Evolutionary conservation across 2,888 invertebrate species (phyloP), one percentile per base, ranked within the genome.

Genomic region (Conchocele bisecta): DNA sequence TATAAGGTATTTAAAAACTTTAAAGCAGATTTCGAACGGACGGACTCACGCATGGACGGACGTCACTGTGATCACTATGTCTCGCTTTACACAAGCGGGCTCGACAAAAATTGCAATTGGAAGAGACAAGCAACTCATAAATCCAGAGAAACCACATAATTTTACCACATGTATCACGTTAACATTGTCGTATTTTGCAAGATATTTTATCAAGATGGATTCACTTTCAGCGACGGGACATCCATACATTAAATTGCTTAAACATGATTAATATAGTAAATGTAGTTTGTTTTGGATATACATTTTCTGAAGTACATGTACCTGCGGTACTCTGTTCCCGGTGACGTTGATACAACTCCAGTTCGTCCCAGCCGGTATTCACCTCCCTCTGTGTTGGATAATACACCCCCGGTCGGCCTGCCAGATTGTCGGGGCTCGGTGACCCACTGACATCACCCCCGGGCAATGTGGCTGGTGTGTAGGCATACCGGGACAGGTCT

Each of bases 291-390:
- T 9, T 9, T 42, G n/a, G 22, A 42, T 54, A 15, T 28, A 11
- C 39, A 13, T 57, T 42, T 20, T 57, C 57, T 57, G 31, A 29
- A 50, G 42, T 20, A 35, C 37, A 41, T 6, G 4, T 54, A 72
- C 72, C 72, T 46, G 28, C 31, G 28, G 20, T 42, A 29, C 44
- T 57, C 41, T 53, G 37, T 53, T 82, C 68, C 94, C 94, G 78
- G 3, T 74, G 60, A 53, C 75, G 71, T 17, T 75, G 68, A 50
- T 75, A 86, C 65, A 84, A 61, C 41, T 86, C 75, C n/a, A 86
- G 65, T 17, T 80, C 71, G 22, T 71, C 58, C 85, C 85, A 84
- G 57, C 76, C 81, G 20, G 37, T 61, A 13, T 50, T 64, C n/a
- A 13, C 2, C 20, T 26, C 11, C 22, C 9, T 9, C 44, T 44